Evolutionary conservation across 1,140 invertebrate species (phyloP).

Genomic region (Rhynchophorus ferrugineus): DNA sequence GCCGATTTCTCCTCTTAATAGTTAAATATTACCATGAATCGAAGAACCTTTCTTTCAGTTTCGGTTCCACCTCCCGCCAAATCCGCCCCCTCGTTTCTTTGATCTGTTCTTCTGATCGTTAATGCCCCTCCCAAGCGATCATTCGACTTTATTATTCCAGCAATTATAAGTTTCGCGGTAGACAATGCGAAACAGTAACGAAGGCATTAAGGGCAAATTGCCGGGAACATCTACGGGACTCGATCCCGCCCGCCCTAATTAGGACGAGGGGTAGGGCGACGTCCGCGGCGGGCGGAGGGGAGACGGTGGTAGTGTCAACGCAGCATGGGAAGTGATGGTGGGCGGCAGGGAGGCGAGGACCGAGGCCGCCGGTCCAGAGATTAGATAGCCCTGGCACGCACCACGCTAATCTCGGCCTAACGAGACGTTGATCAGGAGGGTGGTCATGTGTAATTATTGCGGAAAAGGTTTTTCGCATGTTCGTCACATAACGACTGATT

Average conservation of each 20-base stretch:
- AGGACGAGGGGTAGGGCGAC: slow-evolving; percentile 2
- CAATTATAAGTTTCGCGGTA: slow-evolving; percentile 12
- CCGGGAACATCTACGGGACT: slow-evolving; percentile 11
- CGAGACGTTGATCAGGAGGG: neutral
- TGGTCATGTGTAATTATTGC: neutral
- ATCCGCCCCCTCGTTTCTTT: too few species aligned
- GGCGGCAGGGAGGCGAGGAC: neutral
- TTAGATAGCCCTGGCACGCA: neutral
- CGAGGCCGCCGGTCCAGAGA: neutral
- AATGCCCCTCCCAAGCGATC: slow-evolving; percentile 4
- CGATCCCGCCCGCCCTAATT: slow-evolving; percentile 14
- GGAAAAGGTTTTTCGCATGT: neutral
- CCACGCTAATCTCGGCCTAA: neutral
- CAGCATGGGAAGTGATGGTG: neutral
- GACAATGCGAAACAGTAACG: slow-evolving; percentile 11
- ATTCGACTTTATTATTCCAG: slow-evolving; percentile 17
- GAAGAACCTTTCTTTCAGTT: too few species aligned
- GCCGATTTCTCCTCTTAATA: too few species aligned
- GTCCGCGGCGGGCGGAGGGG: neutral
- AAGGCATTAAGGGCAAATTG: slow-evolving; percentile 17
- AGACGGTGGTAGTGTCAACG: neutral
- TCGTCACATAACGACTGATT: neutral
- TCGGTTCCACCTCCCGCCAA: too few species aligned
- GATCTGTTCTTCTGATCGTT: neutral
- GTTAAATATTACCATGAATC: too few species aligned